Evolutionary conservation across 2,113 vertebrate genomes (phyloP), one percentile per base, ranked within the genome.

Genomic region (Todiramphus saurophagus): DNA sequence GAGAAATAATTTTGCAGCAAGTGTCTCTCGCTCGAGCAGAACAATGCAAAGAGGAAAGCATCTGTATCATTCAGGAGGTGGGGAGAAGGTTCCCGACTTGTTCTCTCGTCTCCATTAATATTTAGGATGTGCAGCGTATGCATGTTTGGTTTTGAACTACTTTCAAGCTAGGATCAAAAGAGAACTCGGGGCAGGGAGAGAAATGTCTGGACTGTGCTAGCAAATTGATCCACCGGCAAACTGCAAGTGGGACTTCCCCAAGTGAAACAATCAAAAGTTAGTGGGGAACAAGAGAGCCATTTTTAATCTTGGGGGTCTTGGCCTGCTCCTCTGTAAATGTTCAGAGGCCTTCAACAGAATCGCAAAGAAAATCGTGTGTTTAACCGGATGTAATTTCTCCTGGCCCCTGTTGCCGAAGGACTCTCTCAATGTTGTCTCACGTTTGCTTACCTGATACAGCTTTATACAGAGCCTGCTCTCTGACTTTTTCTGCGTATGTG

Each of bases 31-130:
- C 89, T 84, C 82, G 75, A 95, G 96, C 79, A 91, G 94, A 90
- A 77, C 86, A 59, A 92, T 68, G 43, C 75, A 39, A 96, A 94
- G n/a, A 41, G 76, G 77, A 64, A 93, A 93, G 84, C 80, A 88
- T 88, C 89, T 85, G 63, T 93, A 24, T 72, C 12, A 51, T 94
- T 79, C 63, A 43, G 90, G 93, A 91, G 81, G 37, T 87, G 87
- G 67, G 63, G 51, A 96, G 89, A 68, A 78, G 90, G 83, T 86
- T 81, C 62, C 82, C 83, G 51, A 86, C 81, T 35, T 73, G 19
- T 77, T 93, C 67, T 64, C 67, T 83, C 79, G 27, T 35, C 31
- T 56, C 81, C 39, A 5, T 66, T 93, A 72, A 74, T 77, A 21
- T 53, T 90, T 90, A 41, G 67, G 74, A 44, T n/a, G 59, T 64